Evolutionary conservation across 23 tunicate species (phyloP), one percentile per base, ranked within the genome.

Genomic region (Aplidium turbinatum): DNA sequence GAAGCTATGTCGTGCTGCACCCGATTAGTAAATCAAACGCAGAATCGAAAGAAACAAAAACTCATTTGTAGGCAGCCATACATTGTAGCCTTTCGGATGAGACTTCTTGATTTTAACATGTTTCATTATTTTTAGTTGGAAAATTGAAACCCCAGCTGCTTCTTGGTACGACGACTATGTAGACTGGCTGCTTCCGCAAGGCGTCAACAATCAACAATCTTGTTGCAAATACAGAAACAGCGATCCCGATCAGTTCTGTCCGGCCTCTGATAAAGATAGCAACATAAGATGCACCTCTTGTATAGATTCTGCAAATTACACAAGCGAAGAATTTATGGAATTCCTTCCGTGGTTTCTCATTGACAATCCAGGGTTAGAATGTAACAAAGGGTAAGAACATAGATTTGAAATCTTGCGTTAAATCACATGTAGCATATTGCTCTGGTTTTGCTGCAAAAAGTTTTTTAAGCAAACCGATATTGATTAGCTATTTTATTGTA

Each of bases 91-190:
- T n/a, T n/a, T n/a, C n/a, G n/a, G n/a, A n/a, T n/a, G n/a, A n/a
- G n/a, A n/a, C n/a, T n/a, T n/a, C n/a, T n/a, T n/a, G n/a, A n/a
- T n/a, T n/a, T n/a, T n/a, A n/a, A n/a, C n/a, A n/a, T n/a, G 50
- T 42, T 11, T 42, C n/a, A n/a, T n/a, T n/a, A 7, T 7, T 68
- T 46, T 55, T 50, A 91, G 97, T 36, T 91, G 91, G 91, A 84
- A 74, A 48, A 79, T 95, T 20, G 99, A 79, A 66, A 89, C 92
- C 16, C 96, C 96, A 3, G 92, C 99, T 9, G 77, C 96, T 0
- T 82, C 95, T 39, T 95, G 99, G 99, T 91, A 82, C 64, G 99
- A 95, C 77, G 99, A 95, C 56, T 95, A 95, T 51, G 56, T 58
- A 1, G 99, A 95, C 55, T 95, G 99, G 99, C 32, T 95, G 58